Conservation (phyloP, 2,113 vertebrate genomes). For the Ameiurus melas region DNA sequence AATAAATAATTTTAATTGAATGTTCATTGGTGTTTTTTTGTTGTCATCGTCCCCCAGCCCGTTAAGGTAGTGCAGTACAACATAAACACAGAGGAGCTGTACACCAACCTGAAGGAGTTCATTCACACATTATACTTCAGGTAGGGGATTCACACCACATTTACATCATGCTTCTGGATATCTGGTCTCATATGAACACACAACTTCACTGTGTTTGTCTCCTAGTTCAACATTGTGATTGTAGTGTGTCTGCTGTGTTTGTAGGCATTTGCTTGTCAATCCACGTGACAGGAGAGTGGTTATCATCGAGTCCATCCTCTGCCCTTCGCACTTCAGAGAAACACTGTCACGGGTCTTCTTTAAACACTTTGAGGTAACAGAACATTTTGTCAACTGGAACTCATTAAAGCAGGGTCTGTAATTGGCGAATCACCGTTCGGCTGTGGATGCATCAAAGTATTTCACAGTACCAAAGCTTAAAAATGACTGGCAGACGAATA, state of each 20-base stretch:
- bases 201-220: neutral
- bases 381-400: neutral
- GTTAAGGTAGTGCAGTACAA: constrained; percentile 93
- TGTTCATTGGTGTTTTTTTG: constrained; percentile 37
- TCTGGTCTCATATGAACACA: neutral
- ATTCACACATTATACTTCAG: constrained; percentile 98
- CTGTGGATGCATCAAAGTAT: neutral
- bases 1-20: neutral
- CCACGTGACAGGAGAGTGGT: constrained; percentile 96
- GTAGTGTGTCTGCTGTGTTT: neutral
- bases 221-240: neutral
- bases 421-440: neutral
- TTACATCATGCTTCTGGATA: neutral
- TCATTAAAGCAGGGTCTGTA: neutral
- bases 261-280: constrained; percentile 93
- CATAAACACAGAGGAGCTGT: constrained; percentile 97
- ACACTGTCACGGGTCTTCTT: constrained; percentile 94
- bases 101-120: constrained; percentile 95
- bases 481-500: neutral
- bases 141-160: constrained; percentile 61
- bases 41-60: constrained; percentile 80
- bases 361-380: constrained; percentile 93
- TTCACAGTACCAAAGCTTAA: neutral
- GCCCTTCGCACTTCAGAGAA: constrained; percentile 96
- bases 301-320: constrained; percentile 92